phyloP scores from a whole-genome alignment of 2,113 vertebrate species.

The Brachyhypopomus gauderio region DNA sequence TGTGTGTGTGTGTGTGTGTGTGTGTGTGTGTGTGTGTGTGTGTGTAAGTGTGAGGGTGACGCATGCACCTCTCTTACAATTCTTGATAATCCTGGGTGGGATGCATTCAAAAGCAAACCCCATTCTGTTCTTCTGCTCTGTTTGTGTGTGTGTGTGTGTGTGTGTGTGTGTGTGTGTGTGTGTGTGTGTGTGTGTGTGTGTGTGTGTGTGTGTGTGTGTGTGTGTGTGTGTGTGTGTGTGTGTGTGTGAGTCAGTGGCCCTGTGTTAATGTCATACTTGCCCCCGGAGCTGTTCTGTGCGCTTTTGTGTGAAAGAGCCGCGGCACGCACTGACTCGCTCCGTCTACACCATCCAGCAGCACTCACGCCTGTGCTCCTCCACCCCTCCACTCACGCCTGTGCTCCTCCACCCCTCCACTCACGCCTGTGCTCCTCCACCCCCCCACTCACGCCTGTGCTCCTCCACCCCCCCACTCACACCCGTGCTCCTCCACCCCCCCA shows the following conservation, averaged over 20 bases:
- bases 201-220: neutral
- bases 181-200: neutral
- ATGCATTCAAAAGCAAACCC: conserved; percentile 6
- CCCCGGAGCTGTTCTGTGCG: conserved; percentile 9
- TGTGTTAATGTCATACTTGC: conserved; percentile 28
- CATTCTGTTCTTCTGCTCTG: conserved; percentile 27
- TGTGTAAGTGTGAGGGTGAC: neutral
- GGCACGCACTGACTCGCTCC: conserved; percentile 8
- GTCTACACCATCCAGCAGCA: neutral
- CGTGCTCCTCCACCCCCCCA: too few species aligned
- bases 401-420: too few species aligned
- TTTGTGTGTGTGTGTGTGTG: neutral
- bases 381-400: neutral
- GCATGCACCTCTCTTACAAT: conserved; percentile 5
- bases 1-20: neutral
- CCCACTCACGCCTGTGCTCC: too few species aligned
- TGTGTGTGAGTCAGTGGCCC: neutral
- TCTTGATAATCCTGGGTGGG: conserved; percentile 40
- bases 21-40: too few species aligned
- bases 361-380: neutral
- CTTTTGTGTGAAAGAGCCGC: neutral
- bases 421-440: too few species aligned
- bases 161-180: neutral
- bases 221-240: neutral
- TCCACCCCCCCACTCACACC: too few species aligned